Evolutionary conservation across 2,797 vertebrate species (phyloP).

Genomic region (Alauda arvensis): DNA sequence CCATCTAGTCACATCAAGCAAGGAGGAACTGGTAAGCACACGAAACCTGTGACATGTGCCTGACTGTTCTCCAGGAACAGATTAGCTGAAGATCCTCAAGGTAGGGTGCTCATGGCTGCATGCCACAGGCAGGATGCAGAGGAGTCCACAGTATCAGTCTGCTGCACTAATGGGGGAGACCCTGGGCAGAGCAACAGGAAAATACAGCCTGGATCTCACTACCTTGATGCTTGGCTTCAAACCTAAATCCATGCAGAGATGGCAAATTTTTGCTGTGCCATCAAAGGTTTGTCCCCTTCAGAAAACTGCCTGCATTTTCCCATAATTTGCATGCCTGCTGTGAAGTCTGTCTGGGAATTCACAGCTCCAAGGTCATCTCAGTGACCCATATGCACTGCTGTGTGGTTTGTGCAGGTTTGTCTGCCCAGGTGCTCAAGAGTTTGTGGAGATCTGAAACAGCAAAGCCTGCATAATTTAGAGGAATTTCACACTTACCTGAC

Average conservation of each 20-base stretch:
- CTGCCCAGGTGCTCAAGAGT: not conserved
- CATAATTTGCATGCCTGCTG: not conserved
- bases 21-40: not conserved
- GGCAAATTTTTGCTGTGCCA: not conserved
- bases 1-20: not conserved
- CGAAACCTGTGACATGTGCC: accelerated
- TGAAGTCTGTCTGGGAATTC: not conserved
- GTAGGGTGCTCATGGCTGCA: not conserved
- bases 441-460: not conserved
- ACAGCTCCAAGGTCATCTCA: not conserved
- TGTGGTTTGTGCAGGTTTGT: not conserved
- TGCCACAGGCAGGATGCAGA: not conserved
- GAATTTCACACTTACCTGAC: not conserved
- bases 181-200: not conserved
- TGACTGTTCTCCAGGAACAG: accelerated
- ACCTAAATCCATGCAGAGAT: not conserved
- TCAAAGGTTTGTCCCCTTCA: not conserved
- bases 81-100: not conserved
- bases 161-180: not conserved
- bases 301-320: not conserved
- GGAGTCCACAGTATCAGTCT: not conserved
- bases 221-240: not conserved
- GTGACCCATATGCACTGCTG: not conserved
- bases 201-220: not conserved
- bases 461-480: not conserved